These are phyloP conservation scores for Hololepta plana DNA, from an alignment of 2,888 invertebrate species.

Conservation along the genomic window DNA sequence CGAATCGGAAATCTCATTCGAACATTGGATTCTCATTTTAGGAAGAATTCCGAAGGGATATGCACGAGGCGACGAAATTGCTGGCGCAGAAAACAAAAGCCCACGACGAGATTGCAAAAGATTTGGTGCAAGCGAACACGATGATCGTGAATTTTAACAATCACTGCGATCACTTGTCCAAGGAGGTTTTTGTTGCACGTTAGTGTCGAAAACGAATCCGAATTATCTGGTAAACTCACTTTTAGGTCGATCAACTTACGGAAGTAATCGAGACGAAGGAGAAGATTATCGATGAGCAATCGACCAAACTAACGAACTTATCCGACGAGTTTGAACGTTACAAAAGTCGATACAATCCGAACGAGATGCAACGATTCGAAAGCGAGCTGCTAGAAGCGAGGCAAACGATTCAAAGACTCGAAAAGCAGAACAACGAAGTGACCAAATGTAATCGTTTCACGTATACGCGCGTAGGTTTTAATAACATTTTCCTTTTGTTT, in stretches of 20 bases:
- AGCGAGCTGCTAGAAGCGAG: conserved; percentile 15
- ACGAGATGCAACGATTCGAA: conserved; percentile 15
- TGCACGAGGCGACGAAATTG: conserved; percentile 20
- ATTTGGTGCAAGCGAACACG: conserved; percentile 24
- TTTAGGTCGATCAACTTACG: conserved; percentile 14
- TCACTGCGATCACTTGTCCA: conserved; percentile 19
- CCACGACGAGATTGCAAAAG: conserved; percentile 23
- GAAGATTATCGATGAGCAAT: conserved; percentile 15
- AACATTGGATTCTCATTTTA: conserved; percentile 11
- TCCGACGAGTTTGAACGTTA: conserved; percentile 18
- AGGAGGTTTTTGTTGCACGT: conserved; percentile 14
- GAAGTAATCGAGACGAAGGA: conserved; percentile 14
- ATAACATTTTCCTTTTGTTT: conserved; percentile 10
- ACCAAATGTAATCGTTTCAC: conserved; percentile 17
- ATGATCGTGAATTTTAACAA: conserved; percentile 24
- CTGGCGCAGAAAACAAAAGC: conserved; percentile 22
- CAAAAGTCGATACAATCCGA: conserved; percentile 15
- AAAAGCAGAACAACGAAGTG: conserved; percentile 20
- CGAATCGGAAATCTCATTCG: background rate
- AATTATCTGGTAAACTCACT: no score
- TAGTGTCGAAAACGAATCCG: conserved; percentile 4
- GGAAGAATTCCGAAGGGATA: conserved; percentile 20
- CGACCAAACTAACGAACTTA: conserved; percentile 13
- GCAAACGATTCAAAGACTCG: conserved; percentile 17
- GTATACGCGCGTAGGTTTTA: background rate